Conservation (phyloP, 1,140 invertebrate species). For the Dinoponera quadriceps region DNA sequence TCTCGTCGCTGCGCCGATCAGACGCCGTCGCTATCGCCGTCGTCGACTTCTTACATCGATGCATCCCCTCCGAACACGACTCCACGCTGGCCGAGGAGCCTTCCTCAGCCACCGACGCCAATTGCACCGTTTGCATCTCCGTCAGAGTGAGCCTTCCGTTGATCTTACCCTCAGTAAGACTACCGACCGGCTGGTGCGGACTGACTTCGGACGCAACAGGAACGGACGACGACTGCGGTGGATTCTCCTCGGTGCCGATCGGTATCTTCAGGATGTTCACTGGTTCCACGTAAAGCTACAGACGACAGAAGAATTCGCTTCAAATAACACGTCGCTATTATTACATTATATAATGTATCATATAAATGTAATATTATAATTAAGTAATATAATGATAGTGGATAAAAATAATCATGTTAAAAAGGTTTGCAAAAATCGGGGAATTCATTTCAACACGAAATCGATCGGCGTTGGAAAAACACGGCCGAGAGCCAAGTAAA, state of each 20-base stretch:
- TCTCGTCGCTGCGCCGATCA: slow-evolving; percentile 79
- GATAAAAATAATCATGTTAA: too few relatives aligned
- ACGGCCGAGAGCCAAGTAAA: background rate
- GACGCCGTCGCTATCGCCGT: too few relatives aligned
- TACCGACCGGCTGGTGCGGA: slow-evolving; percentile 36
- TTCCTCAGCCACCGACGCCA: slow-evolving; percentile 71
- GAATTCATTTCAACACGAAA: too few relatives aligned
- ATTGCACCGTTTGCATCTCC: slow-evolving; percentile 70
- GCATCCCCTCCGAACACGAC: background rate
- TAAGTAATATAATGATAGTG: too few relatives aligned
- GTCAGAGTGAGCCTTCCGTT: slow-evolving; percentile 77
- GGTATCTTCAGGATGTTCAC: slow-evolving; percentile 76
- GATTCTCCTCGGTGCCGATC: slow-evolving; percentile 72
- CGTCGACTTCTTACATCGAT: slow-evolving; percentile 53
- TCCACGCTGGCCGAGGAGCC: slow-evolving; percentile 12
- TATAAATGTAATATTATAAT: too few relatives aligned
- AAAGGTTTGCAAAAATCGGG: too few relatives aligned
- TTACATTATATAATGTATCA: too few relatives aligned
- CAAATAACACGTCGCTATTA: background rate
- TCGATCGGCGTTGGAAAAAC: too few relatives aligned
- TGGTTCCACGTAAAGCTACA: slow-evolving; percentile 79
- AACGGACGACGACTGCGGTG: slow-evolving; percentile 61
- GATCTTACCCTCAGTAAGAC: slow-evolving; percentile 74
- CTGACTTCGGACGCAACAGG: slow-evolving; percentile 57
- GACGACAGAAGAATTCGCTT: slow-evolving; percentile 22